These are phyloP conservation scores for Mastomys natalensis DNA, from an alignment of 2,113 vertebrate genomes.

Conservation along the genomic window DNA sequence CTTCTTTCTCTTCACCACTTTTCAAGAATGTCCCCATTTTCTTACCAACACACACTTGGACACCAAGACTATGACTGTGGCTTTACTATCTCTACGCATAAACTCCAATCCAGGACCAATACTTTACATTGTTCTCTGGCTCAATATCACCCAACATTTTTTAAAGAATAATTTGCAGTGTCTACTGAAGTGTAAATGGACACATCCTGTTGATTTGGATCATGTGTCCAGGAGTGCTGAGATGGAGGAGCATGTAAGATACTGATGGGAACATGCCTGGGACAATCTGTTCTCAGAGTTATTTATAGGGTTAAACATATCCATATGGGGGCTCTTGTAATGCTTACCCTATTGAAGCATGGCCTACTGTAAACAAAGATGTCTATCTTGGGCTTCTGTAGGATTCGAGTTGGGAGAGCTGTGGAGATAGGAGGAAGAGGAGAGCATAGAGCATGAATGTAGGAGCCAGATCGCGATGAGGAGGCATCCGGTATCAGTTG, in stretches of 20 bases:
- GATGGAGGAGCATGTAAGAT: neutral
- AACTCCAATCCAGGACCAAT: neutral
- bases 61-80: neutral
- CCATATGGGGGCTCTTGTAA: no score
- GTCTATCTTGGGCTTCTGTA: no score
- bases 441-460: no score
- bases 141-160: neutral
- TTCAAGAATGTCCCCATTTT: neutral
- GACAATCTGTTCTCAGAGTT: no score
- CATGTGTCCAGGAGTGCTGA: neutral
- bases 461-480: no score
- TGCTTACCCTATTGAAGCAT: no score
- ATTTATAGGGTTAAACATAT: no score
- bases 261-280: no score
- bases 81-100: constrained; percentile 29
- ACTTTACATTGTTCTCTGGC: neutral
- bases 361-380: no score
- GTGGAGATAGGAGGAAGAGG: no score
- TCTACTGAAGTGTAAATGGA: constrained; percentile 32
- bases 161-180: neutral
- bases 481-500: no score
- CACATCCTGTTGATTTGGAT: neutral
- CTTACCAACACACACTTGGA: neutral
- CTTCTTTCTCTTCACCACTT: constrained; percentile 7
- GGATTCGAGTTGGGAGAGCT: no score